Percentiles rank a stretch among this genome's conserved stretches.
Evolutionary conservation across 1,140 invertebrate species (phyloP).

Genomic region (Rhynchophorus ferrugineus): DNA sequence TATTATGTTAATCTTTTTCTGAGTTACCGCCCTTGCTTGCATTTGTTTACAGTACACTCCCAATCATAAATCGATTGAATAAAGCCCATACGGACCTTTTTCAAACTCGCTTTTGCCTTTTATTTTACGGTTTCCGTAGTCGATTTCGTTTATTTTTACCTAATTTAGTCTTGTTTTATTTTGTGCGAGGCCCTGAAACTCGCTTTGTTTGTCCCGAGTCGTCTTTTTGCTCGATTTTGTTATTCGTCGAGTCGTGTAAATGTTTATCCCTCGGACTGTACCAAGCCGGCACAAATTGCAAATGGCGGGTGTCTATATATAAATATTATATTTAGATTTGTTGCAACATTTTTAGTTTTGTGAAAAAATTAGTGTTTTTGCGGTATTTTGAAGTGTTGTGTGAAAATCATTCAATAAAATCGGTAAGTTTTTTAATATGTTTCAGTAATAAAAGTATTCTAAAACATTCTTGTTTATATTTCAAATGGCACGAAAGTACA

Average conservation of each 20-base stretch:
- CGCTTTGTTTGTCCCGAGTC: constrained; percentile 15
- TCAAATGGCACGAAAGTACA: constrained; percentile 28
- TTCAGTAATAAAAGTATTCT: neutral
- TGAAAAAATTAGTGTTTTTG: constrained; percentile 22
- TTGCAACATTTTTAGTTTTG: constrained; percentile 31
- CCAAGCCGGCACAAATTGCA: constrained; percentile 34
- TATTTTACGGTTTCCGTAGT: constrained; percentile 3
- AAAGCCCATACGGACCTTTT: constrained; percentile 12
- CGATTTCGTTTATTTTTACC: constrained; percentile 14
- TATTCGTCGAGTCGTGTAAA: constrained; percentile 8
- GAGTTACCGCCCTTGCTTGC: constrained; percentile 18
- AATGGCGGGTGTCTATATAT: constrained; percentile 36
- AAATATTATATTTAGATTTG: constrained; percentile 35
- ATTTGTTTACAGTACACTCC: constrained; percentile 27
- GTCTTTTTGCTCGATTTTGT: constrained; percentile 23
- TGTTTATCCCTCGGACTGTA: constrained; percentile 28
- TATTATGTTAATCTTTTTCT: constrained; percentile 24
- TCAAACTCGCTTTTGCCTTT: constrained; percentile 5
- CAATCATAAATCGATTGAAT: constrained; percentile 11
- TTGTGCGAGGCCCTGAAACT: constrained; percentile 14
- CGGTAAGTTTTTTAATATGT: constrained; percentile 20
- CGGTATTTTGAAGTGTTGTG: constrained; percentile 15
- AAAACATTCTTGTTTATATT: constrained; percentile 26
- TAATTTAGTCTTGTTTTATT: constrained; percentile 16
- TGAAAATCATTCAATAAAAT: constrained; percentile 17